These are phyloP conservation scores for Spondyliosoma cantharus DNA, from an alignment of 2,797 vertebrate species.

Conservation along the genomic window DNA sequence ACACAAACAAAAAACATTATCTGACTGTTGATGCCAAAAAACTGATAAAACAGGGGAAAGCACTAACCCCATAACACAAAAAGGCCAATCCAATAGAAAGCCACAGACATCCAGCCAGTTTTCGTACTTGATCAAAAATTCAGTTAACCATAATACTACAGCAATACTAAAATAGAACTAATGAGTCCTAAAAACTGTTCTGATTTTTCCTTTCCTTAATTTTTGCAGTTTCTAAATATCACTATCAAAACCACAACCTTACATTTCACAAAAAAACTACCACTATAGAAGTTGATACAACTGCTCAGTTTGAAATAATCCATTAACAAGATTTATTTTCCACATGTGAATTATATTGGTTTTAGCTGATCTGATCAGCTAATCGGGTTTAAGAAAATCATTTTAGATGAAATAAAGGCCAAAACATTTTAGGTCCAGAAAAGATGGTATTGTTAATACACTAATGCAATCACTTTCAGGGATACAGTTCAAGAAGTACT, in stretches of 20 bases:
- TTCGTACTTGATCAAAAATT: neutral
- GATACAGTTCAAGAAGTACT: neutral
- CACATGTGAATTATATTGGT: neutral
- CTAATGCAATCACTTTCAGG: neutral
- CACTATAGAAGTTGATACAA: neutral
- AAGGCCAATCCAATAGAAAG: neutral
- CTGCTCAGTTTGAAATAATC: neutral
- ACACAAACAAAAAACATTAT: conserved; percentile 32
- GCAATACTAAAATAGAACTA: neutral
- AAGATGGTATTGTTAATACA: neutral
- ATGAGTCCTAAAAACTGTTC: neutral
- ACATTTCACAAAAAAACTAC: neutral
- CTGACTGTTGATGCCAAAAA: conserved; percentile 20
- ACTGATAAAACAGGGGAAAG: neutral
- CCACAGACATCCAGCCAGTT: neutral
- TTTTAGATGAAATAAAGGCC: neutral
- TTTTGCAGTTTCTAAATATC: neutral
- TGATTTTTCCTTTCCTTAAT: too few species aligned
- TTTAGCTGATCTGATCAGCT: neutral
- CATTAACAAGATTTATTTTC: neutral
- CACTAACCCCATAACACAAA: neutral
- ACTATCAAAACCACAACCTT: neutral
- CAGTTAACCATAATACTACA: neutral
- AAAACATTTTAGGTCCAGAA: neutral
- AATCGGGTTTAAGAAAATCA: neutral